Conservation (phyloP, 2,888 invertebrate genomes). For the Ischnura elegans region DNA sequence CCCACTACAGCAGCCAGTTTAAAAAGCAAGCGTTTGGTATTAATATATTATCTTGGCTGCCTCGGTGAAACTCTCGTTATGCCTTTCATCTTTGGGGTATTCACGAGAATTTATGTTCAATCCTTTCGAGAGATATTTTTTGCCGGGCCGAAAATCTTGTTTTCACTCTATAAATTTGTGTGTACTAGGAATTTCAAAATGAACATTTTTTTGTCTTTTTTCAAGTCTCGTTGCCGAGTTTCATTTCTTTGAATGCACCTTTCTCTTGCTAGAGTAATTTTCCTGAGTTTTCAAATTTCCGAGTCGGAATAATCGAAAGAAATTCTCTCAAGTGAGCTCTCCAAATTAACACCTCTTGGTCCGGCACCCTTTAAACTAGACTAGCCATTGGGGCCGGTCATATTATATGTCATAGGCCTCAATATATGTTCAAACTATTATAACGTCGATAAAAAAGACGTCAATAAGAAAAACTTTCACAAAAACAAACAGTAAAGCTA, state of each 20-base stretch:
- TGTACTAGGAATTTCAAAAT: neutral
- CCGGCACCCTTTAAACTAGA: no score
- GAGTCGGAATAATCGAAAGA: no score
- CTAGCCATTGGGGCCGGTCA: no score
- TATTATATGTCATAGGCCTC: no score
- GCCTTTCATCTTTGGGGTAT: neutral
- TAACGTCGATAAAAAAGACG: no score
- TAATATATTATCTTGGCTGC: neutral
- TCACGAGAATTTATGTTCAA: neutral
- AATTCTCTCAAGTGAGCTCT: neutral
- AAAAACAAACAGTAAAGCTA: no score
- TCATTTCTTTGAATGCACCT: neutral
- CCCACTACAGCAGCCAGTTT: neutral
- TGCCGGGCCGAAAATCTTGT: neutral
- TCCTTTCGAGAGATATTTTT: neutral
- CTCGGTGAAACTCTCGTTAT: neutral
- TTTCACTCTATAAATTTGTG: neutral
- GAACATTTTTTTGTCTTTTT: neutral
- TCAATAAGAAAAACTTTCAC: no score
- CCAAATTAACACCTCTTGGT: no score
- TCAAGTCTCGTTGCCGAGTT: neutral
- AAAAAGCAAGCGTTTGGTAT: neutral
- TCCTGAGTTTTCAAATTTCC: no score
- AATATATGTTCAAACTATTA: no score
- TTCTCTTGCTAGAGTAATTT: no score